Conservation (phyloP, 1,140 invertebrate genomes). For the Pogonus chalceus region DNA sequence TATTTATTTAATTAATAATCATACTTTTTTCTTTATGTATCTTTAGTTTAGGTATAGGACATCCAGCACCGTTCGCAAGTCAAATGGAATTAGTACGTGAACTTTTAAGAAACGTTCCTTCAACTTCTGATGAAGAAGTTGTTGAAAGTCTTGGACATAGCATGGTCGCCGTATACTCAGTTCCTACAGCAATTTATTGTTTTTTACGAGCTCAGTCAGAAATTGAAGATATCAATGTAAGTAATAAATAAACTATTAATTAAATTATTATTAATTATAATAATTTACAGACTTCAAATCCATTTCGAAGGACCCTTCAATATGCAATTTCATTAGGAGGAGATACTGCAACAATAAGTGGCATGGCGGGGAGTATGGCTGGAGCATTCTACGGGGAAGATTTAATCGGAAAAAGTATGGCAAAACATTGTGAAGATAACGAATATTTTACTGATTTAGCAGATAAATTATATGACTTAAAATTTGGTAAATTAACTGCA, state of each 20-base stretch:
- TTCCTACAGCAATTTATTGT: slow-evolving; percentile 67
- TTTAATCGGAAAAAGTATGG: slow-evolving; percentile 44
- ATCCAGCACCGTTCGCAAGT: slow-evolving; percentile 36
- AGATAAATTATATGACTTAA: slow-evolving; percentile 36
- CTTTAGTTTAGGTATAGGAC: slow-evolving; percentile 27
- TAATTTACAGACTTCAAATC: slow-evolving; percentile 38
- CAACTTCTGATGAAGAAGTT: slow-evolving; percentile 40
- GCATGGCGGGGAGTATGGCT: slow-evolving; percentile 66
- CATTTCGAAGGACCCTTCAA: slow-evolving; percentile 54
- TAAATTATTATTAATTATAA: slow-evolving; percentile 10
- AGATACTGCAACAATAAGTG: slow-evolving; percentile 71
- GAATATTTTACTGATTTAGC: slow-evolving; percentile 41
- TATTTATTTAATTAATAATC: not conserved
- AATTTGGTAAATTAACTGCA: not conserved
- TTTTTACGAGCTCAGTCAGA: slow-evolving; percentile 52
- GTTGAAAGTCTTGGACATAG: slow-evolving; percentile 48
- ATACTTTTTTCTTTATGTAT: slow-evolving; percentile 10
- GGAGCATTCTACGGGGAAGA: slow-evolving; percentile 63
- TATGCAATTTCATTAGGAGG: slow-evolving; percentile 65
- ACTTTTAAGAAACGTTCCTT: slow-evolving; percentile 31
- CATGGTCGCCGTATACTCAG: slow-evolving; percentile 56
- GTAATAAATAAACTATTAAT: not conserved
- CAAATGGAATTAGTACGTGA: slow-evolving; percentile 40
- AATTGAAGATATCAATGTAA: slow-evolving; percentile 46
- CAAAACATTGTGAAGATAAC: slow-evolving; percentile 53